Evolutionary conservation across 2,888 invertebrate species (phyloP).

Genomic region (Ophion costatus): DNA sequence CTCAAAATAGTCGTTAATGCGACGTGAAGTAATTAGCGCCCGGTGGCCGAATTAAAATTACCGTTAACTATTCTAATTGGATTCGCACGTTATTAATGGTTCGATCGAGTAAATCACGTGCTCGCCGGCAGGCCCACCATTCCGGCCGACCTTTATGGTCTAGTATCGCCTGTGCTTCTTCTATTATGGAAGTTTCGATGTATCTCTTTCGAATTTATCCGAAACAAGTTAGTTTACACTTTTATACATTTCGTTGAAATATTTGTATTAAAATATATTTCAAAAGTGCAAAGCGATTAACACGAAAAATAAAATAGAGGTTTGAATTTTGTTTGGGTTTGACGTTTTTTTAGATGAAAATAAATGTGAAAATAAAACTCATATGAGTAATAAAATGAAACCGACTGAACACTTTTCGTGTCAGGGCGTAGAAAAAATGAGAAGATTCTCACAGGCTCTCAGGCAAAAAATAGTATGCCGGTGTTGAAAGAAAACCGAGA

Average conservation of each 20-base stretch:
- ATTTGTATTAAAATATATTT: neutral
- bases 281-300: neutral
- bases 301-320: too few species aligned
- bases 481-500: too few species aligned
- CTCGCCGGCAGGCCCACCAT: neutral
- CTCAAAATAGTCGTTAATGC: constrained; percentile 1
- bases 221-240: too few species aligned
- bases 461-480: too few species aligned
- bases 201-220: too few species aligned
- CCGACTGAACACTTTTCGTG: too few species aligned
- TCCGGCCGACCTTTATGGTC: neutral
- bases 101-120: constrained; percentile 15
- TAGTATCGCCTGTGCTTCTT: neutral
- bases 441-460: too few species aligned
- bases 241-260: neutral
- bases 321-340: neutral
- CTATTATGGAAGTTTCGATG: too few species aligned
- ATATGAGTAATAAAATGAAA: neutral
- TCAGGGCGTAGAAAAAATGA: too few species aligned
- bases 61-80: constrained; percentile 39
- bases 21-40: constrained; percentile 43
- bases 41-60: constrained; percentile 48
- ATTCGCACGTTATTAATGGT: constrained; percentile 38
- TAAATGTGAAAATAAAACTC: neutral
- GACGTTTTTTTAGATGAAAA: neutral